Base-by-base conservation (phyloP, 2,888 invertebrate genomes). In the Pyrrhia umbra region DNA sequence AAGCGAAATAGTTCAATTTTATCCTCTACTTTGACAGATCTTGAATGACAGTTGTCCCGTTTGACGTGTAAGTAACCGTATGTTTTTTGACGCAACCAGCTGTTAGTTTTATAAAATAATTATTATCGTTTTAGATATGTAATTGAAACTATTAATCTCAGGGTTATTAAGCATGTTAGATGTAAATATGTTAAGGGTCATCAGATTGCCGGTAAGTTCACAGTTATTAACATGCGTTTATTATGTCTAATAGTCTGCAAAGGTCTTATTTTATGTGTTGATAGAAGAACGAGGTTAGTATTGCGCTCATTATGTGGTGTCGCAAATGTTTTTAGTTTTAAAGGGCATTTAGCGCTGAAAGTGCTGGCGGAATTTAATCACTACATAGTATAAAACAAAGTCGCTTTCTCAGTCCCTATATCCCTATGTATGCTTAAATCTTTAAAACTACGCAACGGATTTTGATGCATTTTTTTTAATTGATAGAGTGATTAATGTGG, bases 241-340 rank as follows among this genome's bases (percentile, higher is more conserved):
- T 68, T 69, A 68, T 69, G 56, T 66, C 50, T 80, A 78, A 78
- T 80, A 63, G 67, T 67, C 65, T 58, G 56, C 78, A 78, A 75
- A 80, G 80, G 68, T 80, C 69, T 50, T 9, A 4, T 4, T 63
- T 52, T 39, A 56, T 56, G 68, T 68, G 58, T 57, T 55, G 64
- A 73, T 67, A 50, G 60, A 55, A 50, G 60, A 55, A 70, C 47
- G 64, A 70, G 73, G 70, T 40, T 34, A 6, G 8, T 46, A 42
- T n/a, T 34, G 10, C 9, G 16, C 15, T 70, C 16, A 67, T 75
- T 67, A 72, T 20, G 37, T 50, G 9, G 47, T 56, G 42, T 58
- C 18, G 45, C 49, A 60, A 54, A 54, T 54, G 34, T 34, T n/a
- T 13, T n/a, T 34, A 13, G n/a, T 3, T 30, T 34, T 34, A 4